Percentiles rank a stretch among this genome's conserved stretches.
Conservation (phyloP, 2,888 invertebrate species). For the Dilophus febrilis region DNA sequence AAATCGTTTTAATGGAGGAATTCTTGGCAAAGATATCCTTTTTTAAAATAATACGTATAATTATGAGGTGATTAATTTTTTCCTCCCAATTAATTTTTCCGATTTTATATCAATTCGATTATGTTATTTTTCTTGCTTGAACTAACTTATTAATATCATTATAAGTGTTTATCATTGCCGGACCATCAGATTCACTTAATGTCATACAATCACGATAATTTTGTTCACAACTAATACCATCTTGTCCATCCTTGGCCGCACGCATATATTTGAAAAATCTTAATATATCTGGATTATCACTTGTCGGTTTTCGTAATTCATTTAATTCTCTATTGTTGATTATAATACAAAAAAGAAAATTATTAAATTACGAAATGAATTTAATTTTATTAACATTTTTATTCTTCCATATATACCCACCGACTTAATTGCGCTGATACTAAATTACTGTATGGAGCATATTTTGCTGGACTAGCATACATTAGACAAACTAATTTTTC, state of each 20-base stretch:
- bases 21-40: too few relatives aligned
- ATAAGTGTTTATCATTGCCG: conserved; percentile 73
- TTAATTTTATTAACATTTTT: too few relatives aligned
- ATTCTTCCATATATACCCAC: conserved; percentile 27
- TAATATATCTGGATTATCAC: conserved; percentile 72
- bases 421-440: conserved; percentile 77
- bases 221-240: conserved; percentile 55
- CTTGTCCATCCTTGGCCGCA: conserved; percentile 74
- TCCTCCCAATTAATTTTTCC: too few relatives aligned
- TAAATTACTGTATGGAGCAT: conserved; percentile 75
- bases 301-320: conserved; percentile 66
- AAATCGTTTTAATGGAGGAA: too few relatives aligned
- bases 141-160: conserved; percentile 79
- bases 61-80: too few relatives aligned
- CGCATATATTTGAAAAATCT: conserved; percentile 84
- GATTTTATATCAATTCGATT: not conserved
- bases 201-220: conserved; percentile 48
- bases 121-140: conserved; percentile 49
- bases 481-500: conserved; percentile 74
- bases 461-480: conserved; percentile 76
- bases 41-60: too few relatives aligned
- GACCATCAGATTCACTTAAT: conserved; percentile 45
- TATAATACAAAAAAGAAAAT: too few relatives aligned
- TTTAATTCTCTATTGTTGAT: conserved; percentile 52
- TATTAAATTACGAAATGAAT: too few relatives aligned